Evolutionary conservation across 1,140 invertebrate genomes (phyloP).

Genomic region (fruit fly (Drosophila melanogaster)): DNA sequence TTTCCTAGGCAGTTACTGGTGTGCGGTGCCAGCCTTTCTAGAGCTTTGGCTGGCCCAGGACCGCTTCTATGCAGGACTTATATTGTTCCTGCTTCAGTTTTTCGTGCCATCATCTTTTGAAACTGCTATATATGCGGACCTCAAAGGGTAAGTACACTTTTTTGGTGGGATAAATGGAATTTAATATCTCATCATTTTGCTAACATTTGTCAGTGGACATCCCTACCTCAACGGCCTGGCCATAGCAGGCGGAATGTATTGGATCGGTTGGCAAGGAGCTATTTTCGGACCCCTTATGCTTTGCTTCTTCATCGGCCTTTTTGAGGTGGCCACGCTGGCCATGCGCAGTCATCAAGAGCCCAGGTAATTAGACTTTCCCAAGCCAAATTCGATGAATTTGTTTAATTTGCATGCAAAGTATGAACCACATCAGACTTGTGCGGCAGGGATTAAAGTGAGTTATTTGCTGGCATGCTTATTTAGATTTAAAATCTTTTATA

Average conservation of each 20-base stretch:
- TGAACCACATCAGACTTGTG: conserved; percentile 48
- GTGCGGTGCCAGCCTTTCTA: conserved; percentile 95
- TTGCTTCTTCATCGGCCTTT: conserved; percentile 86
- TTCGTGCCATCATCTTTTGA: conserved; percentile 97
- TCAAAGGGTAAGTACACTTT: conserved; percentile 92
- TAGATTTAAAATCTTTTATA: background rate
- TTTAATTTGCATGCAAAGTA: conserved; percentile 65
- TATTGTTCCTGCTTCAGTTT: conserved; percentile 92
- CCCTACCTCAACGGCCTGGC: conserved; percentile 99
- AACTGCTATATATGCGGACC: conserved; percentile 97
- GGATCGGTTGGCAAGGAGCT: conserved; percentile 97
- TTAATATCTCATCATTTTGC: background rate
- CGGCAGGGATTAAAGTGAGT: conserved; percentile 64
- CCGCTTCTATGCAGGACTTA: conserved; percentile 89
- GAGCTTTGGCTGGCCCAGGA: conserved; percentile 97
- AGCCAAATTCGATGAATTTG: background rate
- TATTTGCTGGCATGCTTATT: conserved; percentile 3
- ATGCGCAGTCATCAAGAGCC: conserved; percentile 73
- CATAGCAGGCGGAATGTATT: conserved; percentile 99
- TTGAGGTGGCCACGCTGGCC: conserved; percentile 79
- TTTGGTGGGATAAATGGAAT: background rate
- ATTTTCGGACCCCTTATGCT: conserved; percentile 97
- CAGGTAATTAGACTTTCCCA: conserved; percentile 56
- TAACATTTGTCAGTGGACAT: conserved; percentile 91
- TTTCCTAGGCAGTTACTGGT: conserved; percentile 97